phyloP scores from a whole-genome alignment of 2,888 invertebrate species.

The Drosophila setosimentum region DNA sequence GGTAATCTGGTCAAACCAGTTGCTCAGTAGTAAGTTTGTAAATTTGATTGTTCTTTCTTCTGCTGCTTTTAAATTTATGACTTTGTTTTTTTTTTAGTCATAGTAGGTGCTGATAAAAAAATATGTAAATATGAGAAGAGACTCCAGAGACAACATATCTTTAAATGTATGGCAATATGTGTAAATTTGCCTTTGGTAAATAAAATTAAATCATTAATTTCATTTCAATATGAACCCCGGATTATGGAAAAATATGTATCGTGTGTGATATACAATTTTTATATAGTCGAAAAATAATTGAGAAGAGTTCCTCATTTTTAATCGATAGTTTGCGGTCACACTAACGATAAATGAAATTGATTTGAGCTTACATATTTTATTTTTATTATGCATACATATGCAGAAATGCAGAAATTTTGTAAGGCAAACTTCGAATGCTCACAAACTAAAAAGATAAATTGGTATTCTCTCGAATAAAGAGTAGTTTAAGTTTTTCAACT shows the following conservation, averaged over 20 bases:
- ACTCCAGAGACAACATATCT: background rate
- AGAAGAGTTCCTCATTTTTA: background rate
- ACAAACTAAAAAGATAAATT: background rate
- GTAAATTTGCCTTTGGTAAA: background rate
- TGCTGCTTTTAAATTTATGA: conserved; percentile 17
- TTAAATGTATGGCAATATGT: background rate
- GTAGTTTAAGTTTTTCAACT: too few relatives aligned
- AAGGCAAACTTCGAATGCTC: background rate
- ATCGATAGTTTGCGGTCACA: conserved; percentile 3
- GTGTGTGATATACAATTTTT: background rate
- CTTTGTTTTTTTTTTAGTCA: conserved; percentile 10
- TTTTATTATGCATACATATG: background rate
- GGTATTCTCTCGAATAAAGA: background rate
- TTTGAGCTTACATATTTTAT: background rate
- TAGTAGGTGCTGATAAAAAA: conserved; percentile 17
- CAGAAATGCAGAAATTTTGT: background rate
- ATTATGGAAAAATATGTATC: background rate
- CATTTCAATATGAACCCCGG: background rate
- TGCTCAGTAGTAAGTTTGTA: conserved; percentile 51
- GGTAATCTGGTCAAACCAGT: conserved; percentile 67
- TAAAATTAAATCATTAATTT: background rate
- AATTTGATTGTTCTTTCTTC: conserved; percentile 36
- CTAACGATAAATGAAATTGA: background rate
- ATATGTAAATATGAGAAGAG: background rate
- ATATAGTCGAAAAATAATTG: background rate